phyloP scores from a whole-genome alignment of 2,888 invertebrate species.

The Nysson spinosus region DNA sequence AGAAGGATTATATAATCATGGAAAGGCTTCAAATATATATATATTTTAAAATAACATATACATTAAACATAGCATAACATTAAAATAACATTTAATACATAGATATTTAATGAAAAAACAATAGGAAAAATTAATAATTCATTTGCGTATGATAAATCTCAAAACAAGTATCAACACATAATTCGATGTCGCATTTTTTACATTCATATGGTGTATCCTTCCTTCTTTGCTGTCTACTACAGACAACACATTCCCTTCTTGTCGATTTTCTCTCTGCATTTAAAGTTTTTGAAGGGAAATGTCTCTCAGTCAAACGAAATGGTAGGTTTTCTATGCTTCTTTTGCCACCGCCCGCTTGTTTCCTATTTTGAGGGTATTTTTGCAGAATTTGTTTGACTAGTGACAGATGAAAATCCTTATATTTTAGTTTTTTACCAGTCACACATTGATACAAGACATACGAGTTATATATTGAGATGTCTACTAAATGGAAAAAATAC shows the following conservation, averaged over 20 bases:
- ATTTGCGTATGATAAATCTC: constrained; percentile 17
- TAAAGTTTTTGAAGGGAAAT: too few relatives aligned
- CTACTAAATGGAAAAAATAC: constrained; percentile 7
- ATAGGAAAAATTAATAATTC: constrained; percentile 14
- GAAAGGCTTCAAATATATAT: constrained; percentile 11
- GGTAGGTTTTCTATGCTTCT: constrained; percentile 13
- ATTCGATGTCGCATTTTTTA: constrained; percentile 13
- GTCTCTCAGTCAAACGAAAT: constrained; percentile 6
- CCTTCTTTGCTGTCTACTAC: background rate
- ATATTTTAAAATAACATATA: background rate
- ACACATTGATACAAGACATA: constrained; percentile 7
- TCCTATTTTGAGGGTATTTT: constrained; percentile 14
- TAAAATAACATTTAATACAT: too few relatives aligned
- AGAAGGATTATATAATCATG: constrained; percentile 14
- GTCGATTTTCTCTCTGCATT: background rate
- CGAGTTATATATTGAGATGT: constrained; percentile 6
- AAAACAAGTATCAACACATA: constrained; percentile 15
- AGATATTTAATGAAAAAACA: constrained; percentile 7
- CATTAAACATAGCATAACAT: too few relatives aligned
- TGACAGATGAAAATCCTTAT: constrained; percentile 19
- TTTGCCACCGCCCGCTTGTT: constrained; percentile 15
- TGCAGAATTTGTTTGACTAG: constrained; percentile 11
- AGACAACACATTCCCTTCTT: constrained; percentile 15
- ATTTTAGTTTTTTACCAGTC: constrained; percentile 18
- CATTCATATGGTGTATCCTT: constrained; percentile 9